Conservation (phyloP, 53 echinoderm and acorn worm genomes). For the Mesocentrotus franciscanus region DNA sequence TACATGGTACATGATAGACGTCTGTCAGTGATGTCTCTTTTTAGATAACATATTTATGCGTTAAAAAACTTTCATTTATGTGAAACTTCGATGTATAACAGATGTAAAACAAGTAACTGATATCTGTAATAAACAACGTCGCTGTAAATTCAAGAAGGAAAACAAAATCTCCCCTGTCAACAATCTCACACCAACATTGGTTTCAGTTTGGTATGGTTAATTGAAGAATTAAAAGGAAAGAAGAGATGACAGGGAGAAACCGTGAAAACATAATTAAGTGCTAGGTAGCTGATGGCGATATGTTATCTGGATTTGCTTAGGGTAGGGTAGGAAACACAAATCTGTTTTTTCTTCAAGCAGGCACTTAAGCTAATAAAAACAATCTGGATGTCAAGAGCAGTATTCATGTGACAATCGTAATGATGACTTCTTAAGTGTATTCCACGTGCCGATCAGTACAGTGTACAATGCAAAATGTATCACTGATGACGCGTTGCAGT, state of each 20-base stretch:
- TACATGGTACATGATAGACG: too few relatives aligned
- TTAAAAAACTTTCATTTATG: not conserved
- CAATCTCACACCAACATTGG: not conserved
- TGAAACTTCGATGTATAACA: not conserved
- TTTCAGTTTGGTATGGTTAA: not conserved
- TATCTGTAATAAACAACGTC: not conserved
- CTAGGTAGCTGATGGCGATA: not conserved
- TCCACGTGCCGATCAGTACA: not conserved
- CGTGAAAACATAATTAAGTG: conserved; percentile 16
- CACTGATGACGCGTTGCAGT: not conserved
- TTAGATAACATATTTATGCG: too few relatives aligned
- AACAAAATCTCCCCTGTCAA: not conserved
- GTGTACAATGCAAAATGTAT: not conserved
- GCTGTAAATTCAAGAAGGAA: not conserved
- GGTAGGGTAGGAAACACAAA: not conserved
- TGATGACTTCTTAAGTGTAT: too few relatives aligned
- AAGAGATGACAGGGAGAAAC: not conserved
- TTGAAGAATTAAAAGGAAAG: not conserved
- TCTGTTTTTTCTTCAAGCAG: conserved; percentile 1
- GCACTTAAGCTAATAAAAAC: conserved; percentile 32
- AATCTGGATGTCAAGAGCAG: not conserved
- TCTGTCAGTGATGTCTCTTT: too few relatives aligned
- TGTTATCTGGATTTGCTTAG: not conserved
- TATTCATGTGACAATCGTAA: not conserved
- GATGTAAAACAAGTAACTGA: not conserved